Evolutionary conservation across 2,888 invertebrate species (phyloP).

Genomic region (Apocheima hispidaria): DNA sequence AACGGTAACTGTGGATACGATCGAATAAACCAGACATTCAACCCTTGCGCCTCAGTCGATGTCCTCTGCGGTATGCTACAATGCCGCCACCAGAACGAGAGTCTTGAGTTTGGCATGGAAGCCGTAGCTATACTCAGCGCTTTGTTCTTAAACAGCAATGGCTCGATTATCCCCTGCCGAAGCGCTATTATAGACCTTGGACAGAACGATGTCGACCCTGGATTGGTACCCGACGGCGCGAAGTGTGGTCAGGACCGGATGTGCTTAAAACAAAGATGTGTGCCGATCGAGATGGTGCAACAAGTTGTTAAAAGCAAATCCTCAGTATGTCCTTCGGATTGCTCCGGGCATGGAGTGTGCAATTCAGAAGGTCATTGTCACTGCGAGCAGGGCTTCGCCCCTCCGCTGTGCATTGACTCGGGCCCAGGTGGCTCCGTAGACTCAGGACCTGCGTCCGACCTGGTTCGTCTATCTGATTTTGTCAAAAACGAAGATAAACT

Average conservation of each 20-base stretch:
- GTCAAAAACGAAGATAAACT: neutral
- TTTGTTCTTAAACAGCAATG: slow-evolving; percentile 91
- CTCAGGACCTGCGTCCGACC: neutral
- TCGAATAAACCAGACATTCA: slow-evolving; percentile 89
- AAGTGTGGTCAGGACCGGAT: slow-evolving; percentile 12
- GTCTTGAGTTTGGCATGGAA: slow-evolving; percentile 97
- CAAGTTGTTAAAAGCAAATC: neutral
- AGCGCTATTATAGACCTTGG: slow-evolving; percentile 1
- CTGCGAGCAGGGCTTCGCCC: slow-evolving; percentile 3
- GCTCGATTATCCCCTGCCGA: slow-evolving; percentile 33
- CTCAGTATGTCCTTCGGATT: slow-evolving; percentile 8
- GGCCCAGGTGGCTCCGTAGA: slow-evolving; percentile 1
- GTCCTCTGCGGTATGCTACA: slow-evolving; percentile 97
- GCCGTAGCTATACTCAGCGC: slow-evolving; percentile 93
- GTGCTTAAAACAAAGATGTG: slow-evolving; percentile 6
- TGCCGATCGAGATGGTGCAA: neutral
- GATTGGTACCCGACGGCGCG: slow-evolving; percentile 2
- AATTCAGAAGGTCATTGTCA: slow-evolving; percentile 14
- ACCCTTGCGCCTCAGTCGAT: slow-evolving; percentile 89
- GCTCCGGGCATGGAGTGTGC: slow-evolving; percentile 6
- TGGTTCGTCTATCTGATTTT: neutral
- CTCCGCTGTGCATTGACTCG: neutral
- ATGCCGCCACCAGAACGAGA: slow-evolving; percentile 97
- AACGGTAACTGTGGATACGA: slow-evolving; percentile 99
- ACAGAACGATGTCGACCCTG: neutral